Percentiles rank a stretch among this genome's conserved stretches.
Evolutionary conservation across 2,113 vertebrate species (phyloP).

Genomic region (Hyperoodon ampullatus): DNA sequence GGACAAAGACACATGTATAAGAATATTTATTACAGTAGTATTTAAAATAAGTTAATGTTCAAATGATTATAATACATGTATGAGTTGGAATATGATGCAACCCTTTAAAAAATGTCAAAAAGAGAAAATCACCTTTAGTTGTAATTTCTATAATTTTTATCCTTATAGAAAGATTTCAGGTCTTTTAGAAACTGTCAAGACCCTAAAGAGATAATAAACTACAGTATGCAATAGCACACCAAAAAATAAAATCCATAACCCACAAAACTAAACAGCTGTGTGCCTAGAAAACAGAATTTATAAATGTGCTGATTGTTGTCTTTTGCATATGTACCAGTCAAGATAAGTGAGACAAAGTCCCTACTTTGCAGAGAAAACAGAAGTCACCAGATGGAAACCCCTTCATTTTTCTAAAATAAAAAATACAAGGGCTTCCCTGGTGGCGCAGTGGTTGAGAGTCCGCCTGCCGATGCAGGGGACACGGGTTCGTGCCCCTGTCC

Average conservation of each 20-base stretch:
- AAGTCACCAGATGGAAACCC: not conserved
- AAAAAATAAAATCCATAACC: conserved; percentile 6
- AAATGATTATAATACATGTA: not conserved
- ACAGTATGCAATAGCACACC: not conserved
- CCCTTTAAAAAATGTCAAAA: not conserved
- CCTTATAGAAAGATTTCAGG: not conserved
- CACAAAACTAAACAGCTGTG: not conserved
- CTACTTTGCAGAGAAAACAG: not conserved
- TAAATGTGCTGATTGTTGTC: not conserved
- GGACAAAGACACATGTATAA: not conserved
- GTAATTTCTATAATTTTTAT: not conserved
- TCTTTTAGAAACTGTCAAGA: conserved; percentile 32
- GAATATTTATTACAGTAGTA: not conserved
- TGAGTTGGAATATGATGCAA: not conserved
- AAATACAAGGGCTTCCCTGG: no score
- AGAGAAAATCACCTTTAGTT: not conserved
- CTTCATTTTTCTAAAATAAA: not conserved
- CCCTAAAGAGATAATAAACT: not conserved
- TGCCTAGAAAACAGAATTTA: not conserved
- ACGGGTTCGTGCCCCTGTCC: no score
- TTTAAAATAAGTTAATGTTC: not conserved
- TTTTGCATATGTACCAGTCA: not conserved
- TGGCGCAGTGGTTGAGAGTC: no score
- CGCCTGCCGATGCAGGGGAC: no score
- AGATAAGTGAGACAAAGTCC: not conserved